Base-by-base conservation (phyloP, 1,140 invertebrate genomes). In the Drosophila equinoxialis region DNA sequence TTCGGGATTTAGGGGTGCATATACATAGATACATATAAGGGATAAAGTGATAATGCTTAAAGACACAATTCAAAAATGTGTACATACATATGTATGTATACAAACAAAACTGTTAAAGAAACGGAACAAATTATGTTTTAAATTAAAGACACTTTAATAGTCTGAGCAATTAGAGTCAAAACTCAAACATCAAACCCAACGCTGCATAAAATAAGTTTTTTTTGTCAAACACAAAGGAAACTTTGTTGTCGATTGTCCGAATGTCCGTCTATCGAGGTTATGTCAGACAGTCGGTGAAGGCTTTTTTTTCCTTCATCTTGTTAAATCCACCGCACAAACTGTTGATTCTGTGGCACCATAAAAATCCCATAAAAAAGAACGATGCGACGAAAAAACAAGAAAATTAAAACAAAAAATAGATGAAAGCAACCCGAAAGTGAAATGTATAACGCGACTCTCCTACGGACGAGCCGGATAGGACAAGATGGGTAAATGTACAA, bases 311-410 rank as follows among this genome's bases (percentile, higher is more conserved):
- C 17, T 51, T 51, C 45, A 51, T 51, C 45, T 91, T 91, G 90
- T 91, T 82, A 91, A 91, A 91, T 91, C 85, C 90, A 84, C 86
- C 86, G 86, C 90, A 91, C 90, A 91, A 91, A 90, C 89, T 91
- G 89, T 91, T 91, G 89, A 91, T 91, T 91, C 79, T 84, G 89
- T 75, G 89, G 89, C 81, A 80, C 89, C 89, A 91, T 91, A 91
- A 91, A 90, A 91, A 91, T 91, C 73, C 89, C 84, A 85, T 90
- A 80, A 85, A 89, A 90, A 90, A 72, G 63, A 48, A 54, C 33
- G 14, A 23, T 51, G 45, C 45, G 45, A 57, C 41, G 23, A 64
- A 51, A 33, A 57, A 7, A 68, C 62, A 67, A 70, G 30, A 41
- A 8, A 8, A 30, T 5, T 5, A 59, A 66, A 77, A 64, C 33